Evolutionary conservation across 1,140 invertebrate genomes (phyloP).

Genomic region (Lasaia peninsularis): DNA sequence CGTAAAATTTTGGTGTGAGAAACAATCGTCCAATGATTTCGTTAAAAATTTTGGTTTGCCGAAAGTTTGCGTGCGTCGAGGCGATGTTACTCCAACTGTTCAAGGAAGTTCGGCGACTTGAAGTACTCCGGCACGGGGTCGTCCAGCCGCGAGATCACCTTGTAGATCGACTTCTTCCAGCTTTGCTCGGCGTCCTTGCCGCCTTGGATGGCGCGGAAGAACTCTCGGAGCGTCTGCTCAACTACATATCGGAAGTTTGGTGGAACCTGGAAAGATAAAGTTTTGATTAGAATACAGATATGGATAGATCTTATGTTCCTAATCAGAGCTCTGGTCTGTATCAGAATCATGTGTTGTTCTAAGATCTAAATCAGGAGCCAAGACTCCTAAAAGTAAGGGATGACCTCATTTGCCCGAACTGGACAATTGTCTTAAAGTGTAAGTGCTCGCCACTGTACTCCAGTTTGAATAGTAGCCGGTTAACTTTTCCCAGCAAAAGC

Average conservation of each 20-base stretch:
- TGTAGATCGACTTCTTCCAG: slow-evolving; percentile 99
- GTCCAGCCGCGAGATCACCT: slow-evolving; percentile 98
- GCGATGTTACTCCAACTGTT: slow-evolving; percentile 92
- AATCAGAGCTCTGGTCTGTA: too few species aligned
- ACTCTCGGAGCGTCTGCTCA: slow-evolving; percentile 97
- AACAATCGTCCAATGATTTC: slow-evolving; percentile 64
- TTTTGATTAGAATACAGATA: too few species aligned
- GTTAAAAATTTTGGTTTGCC: slow-evolving; percentile 53
- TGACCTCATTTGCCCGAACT: too few species aligned
- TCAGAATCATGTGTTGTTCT: too few species aligned
- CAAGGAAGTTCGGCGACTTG: slow-evolving; percentile 99
- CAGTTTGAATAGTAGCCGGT: too few species aligned
- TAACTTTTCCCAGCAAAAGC: too few species aligned
- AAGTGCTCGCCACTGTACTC: too few species aligned
- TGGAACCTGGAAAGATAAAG: slow-evolving; percentile 90
- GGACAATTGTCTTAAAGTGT: too few species aligned
- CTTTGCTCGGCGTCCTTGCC: slow-evolving; percentile 98
- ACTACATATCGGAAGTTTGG: slow-evolving; percentile 97
- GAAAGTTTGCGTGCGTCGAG: slow-evolving; percentile 54
- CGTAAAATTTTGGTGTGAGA: slow-evolving; percentile 78
- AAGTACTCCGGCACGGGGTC: slow-evolving; percentile 99
- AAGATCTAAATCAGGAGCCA: too few species aligned
- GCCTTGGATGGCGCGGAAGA: slow-evolving; percentile 97
- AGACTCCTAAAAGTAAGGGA: too few species aligned
- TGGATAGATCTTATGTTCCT: too few species aligned